Evolutionary conservation across 2,113 vertebrate genomes (phyloP).

Genomic region (Toxotes chatareus): DNA sequence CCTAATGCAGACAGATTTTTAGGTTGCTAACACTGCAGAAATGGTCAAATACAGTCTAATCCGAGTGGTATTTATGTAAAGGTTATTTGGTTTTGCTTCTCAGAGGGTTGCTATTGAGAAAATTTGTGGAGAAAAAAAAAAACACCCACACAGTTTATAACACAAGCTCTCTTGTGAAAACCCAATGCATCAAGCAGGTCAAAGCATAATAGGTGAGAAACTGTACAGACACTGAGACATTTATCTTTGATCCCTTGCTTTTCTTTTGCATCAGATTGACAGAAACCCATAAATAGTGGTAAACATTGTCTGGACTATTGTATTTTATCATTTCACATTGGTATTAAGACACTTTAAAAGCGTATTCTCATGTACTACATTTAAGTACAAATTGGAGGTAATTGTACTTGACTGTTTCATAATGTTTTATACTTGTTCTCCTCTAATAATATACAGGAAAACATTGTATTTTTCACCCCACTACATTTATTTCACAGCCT

Average conservation of each 20-base stretch:
- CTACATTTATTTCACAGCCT: neutral
- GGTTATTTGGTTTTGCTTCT: constrained; percentile 47
- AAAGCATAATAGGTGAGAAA: constrained; percentile 45
- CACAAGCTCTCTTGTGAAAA: constrained; percentile 26
- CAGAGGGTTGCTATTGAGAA: constrained; percentile 47
- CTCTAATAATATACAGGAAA: neutral
- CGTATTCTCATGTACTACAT: neutral
- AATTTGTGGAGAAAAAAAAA: constrained; percentile 1
- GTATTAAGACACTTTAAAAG: neutral
- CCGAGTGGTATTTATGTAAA: constrained; percentile 44
- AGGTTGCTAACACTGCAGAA: constrained; percentile 22
- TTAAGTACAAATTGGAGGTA: neutral
- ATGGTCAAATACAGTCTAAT: constrained; percentile 36
- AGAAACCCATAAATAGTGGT: constrained; percentile 5
- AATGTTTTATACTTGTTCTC: neutral
- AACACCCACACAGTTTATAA: constrained; percentile 47
- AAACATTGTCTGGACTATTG: neutral
- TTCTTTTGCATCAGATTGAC: constrained; percentile 27
- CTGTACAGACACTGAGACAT: constrained; percentile 18
- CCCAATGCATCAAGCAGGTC: constrained; percentile 38
- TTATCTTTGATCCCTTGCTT: constrained; percentile 33
- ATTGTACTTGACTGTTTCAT: neutral
- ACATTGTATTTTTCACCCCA: neutral
- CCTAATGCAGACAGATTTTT: constrained; percentile 47
- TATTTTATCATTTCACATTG: neutral